phyloP scores from a whole-genome alignment of 2,797 vertebrate species.

The Sorex maritimensis region DNA sequence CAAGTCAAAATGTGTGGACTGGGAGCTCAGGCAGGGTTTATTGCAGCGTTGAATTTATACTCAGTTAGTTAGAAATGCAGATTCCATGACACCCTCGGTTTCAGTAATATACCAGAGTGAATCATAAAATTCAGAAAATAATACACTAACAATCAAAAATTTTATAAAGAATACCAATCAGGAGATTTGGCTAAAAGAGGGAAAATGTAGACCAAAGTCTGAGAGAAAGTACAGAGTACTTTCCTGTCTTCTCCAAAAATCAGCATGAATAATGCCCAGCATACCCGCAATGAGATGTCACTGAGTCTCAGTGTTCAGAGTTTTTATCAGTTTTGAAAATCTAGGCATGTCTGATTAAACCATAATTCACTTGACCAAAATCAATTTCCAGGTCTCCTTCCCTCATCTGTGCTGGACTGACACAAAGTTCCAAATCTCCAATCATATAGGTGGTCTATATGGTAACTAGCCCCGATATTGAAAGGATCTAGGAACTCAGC shows the following conservation, averaged over 20 bases:
- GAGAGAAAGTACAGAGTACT: neutral
- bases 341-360: too few relatives aligned
- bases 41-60: neutral
- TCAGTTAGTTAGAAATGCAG: neutral
- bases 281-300: too few relatives aligned
- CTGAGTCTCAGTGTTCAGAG: neutral
- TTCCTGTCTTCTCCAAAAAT: neutral
- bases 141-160: neutral
- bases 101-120: too few relatives aligned
- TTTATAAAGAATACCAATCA: conserved; percentile 9
- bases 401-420: too few relatives aligned
- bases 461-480: too few relatives aligned
- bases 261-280: neutral
- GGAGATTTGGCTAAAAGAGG: neutral
- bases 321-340: too few relatives aligned
- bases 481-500: too few relatives aligned
- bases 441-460: too few relatives aligned
- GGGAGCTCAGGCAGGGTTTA: neutral
- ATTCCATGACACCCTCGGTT: neutral
- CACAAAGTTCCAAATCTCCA: too few relatives aligned
- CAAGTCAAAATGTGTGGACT: neutral
- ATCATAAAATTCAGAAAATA: neutral
- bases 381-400: too few relatives aligned
- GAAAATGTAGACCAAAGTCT: neutral
- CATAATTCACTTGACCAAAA: too few relatives aligned